These are phyloP conservation scores for Phoeniculus purpureus DNA, from an alignment of 2,797 vertebrate species.

Conservation along the genomic window DNA sequence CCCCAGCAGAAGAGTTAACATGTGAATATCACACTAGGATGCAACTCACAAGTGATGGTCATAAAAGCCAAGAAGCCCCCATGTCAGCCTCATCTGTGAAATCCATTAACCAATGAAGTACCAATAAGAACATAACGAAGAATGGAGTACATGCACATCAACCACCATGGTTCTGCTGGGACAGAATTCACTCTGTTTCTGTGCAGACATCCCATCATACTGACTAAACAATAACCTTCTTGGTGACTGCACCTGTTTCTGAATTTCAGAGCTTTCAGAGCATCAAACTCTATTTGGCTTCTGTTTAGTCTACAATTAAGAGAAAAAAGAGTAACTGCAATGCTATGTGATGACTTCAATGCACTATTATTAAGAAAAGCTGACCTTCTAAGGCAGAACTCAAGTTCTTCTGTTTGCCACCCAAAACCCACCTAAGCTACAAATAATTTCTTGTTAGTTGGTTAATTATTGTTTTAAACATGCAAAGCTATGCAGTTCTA, in stretches of 20 bases:
- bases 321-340: background rate
- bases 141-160: accelerated
- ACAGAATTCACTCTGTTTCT: accelerated
- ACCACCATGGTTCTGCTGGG: background rate
- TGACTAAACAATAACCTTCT: background rate
- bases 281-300: background rate
- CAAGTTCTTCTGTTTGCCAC: background rate
- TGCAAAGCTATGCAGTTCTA: background rate
- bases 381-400: background rate
- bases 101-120: background rate
- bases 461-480: background rate
- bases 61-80: background rate
- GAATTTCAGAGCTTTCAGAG: background rate
- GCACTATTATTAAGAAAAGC: background rate
- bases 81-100: background rate
- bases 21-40: background rate
- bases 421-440: background rate
- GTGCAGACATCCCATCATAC: background rate
- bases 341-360: background rate
- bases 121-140: background rate
- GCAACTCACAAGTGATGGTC: background rate
- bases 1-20: background rate
- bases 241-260: background rate
- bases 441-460: background rate
- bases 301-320: background rate